A percentile compares a stretch with the other conserved stretches of the same genome.
Conservation (phyloP, 2,888 invertebrate species). For the Stegana nigrithorax region DNA sequence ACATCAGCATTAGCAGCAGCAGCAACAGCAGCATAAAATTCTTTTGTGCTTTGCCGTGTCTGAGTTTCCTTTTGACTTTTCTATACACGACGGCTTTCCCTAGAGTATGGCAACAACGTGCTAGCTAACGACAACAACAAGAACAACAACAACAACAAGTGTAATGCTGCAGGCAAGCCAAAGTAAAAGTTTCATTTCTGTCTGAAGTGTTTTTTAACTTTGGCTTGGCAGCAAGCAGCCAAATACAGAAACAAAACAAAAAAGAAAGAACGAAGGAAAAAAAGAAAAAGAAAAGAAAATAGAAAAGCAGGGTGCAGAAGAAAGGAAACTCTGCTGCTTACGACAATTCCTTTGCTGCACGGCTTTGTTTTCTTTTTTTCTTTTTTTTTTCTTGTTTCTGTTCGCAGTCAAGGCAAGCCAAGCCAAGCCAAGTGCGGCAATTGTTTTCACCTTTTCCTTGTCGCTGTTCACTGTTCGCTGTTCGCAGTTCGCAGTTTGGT, state of each 20-base stretch:
- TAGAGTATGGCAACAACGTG: not conserved
- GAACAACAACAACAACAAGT: not conserved
- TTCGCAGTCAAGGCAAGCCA: not conserved
- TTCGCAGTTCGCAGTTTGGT: not conserved
- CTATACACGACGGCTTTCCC: not conserved
- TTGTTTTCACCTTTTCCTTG: slow-evolving; percentile 17
- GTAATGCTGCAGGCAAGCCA: slow-evolving; percentile 12
- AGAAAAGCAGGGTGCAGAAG: slow-evolving; percentile 11
- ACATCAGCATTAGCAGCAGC: too few relatives aligned
- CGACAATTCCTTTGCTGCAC: slow-evolving; percentile 14
- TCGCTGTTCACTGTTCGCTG: too few relatives aligned
- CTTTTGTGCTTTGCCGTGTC: slow-evolving; percentile 49
- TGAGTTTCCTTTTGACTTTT: slow-evolving; percentile 6
- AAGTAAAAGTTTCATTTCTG: slow-evolving; percentile 39
- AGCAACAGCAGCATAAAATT: slow-evolving; percentile 32
- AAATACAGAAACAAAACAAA: not conserved
- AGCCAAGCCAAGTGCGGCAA: not conserved
- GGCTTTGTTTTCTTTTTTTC: slow-evolving; percentile 19
- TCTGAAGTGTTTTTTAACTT: slow-evolving; percentile 18
- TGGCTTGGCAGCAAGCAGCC: too few relatives aligned
- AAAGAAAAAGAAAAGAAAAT: not conserved
- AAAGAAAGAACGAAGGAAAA: not conserved
- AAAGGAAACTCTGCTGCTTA: slow-evolving; percentile 4
- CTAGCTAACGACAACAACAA: slow-evolving; percentile 11
- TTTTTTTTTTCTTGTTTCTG: slow-evolving; percentile 14